Evolutionary conservation across 2,888 invertebrate species (phyloP).

Genomic region (Drosophila mimica): DNA sequence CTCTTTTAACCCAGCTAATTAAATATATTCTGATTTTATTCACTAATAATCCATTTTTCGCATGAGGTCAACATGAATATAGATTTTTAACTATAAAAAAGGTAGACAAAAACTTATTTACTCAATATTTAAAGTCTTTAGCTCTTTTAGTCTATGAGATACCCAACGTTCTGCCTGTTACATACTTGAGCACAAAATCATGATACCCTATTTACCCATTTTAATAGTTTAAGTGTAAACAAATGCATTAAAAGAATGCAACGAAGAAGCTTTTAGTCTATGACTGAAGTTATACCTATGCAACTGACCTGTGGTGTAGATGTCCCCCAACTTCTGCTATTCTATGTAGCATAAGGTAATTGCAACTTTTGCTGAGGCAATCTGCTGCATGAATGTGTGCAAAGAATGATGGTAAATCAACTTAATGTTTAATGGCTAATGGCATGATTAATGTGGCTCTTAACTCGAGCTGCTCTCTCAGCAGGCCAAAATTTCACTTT

Average conservation of each 20-base stretch:
- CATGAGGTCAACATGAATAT: too few species aligned
- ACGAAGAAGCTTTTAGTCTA: background rate
- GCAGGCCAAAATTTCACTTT: constrained; percentile 70
- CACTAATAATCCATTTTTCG: background rate
- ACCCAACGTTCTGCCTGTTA: background rate
- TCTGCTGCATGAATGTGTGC: background rate
- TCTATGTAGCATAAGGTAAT: background rate
- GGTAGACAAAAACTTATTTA: too few species aligned
- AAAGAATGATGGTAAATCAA: constrained; percentile 57
- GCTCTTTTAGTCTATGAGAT: too few species aligned
- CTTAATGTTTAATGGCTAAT: constrained; percentile 54
- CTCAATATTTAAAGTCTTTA: too few species aligned
- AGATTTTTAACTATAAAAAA: too few species aligned
- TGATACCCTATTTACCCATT: too few species aligned
- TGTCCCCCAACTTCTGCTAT: background rate
- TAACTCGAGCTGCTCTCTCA: constrained; percentile 42
- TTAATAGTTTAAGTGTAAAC: background rate
- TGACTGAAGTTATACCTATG: background rate
- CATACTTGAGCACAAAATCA: background rate
- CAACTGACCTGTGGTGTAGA: background rate
- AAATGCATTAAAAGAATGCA: background rate
- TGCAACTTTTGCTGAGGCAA: background rate
- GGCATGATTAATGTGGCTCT: constrained; percentile 61
- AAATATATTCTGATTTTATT: background rate
- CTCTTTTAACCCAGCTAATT: background rate